These are phyloP conservation scores for Folsomia manolachei DNA, from an alignment of 2,888 invertebrate genomes.

Conservation along the genomic window DNA sequence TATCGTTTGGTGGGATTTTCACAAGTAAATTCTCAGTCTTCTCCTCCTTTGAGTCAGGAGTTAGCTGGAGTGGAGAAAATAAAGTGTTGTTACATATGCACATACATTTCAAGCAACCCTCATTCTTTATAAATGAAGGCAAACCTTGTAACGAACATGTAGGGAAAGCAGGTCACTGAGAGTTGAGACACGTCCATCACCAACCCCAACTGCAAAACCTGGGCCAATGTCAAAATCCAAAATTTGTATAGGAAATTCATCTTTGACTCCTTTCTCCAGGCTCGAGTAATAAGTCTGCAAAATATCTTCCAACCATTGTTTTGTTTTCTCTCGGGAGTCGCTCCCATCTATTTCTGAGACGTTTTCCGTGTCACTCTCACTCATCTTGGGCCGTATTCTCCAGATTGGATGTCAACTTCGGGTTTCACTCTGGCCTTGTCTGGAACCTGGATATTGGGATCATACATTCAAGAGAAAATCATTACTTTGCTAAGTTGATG, in stretches of 20 bases:
- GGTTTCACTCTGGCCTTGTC: not conserved
- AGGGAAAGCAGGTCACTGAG: slow-evolving; percentile 49
- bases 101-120: not conserved
- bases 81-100: not conserved
- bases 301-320: slow-evolving; percentile 49
- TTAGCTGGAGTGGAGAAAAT: not conserved
- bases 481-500: not conserved
- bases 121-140: not conserved
- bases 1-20: slow-evolving; percentile 50
- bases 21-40: slow-evolving; percentile 50
- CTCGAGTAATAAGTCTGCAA: slow-evolving; percentile 42
- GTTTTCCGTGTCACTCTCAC: slow-evolving; percentile 30
- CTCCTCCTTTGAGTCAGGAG: slow-evolving; percentile 28
- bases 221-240: slow-evolving; percentile 46
- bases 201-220: slow-evolving; percentile 31
- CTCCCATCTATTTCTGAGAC: slow-evolving; percentile 42
- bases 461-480: not conserved
- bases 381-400: too few relatives aligned
- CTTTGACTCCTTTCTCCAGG: slow-evolving; percentile 17
- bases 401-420: not conserved
- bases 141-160: slow-evolving; percentile 43
- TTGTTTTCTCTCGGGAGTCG: slow-evolving; percentile 48
- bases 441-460: not conserved
- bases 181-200: slow-evolving; percentile 46
- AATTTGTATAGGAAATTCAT: slow-evolving; percentile 31